A percentile compares a stretch with the other conserved stretches of the same genome.
Evolutionary conservation across 92 coral and sea anemone genomes (phyloP).

Genomic region (Muricea muricata): DNA sequence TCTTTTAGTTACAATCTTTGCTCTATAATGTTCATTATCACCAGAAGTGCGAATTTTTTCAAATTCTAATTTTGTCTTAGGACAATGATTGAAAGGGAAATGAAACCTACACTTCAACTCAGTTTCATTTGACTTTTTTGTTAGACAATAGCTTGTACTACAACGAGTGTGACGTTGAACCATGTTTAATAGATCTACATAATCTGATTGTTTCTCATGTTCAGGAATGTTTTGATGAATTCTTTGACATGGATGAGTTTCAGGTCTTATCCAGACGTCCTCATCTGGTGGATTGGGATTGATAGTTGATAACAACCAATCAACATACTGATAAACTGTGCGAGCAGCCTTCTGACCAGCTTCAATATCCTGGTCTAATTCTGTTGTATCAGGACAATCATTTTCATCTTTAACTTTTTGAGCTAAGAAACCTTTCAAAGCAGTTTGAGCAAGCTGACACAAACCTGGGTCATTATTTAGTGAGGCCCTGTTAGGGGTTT

Average conservation of each 20-base stretch:
- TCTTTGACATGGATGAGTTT: constrained; percentile 49
- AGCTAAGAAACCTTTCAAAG: constrained; percentile 46
- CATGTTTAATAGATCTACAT: background rate
- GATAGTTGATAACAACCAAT: background rate
- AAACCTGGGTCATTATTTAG: background rate
- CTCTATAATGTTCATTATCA: constrained; percentile 65
- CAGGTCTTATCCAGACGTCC: constrained; percentile 46
- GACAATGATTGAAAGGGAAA: background rate
- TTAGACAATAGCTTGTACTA: background rate
- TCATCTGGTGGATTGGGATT: constrained; percentile 16
- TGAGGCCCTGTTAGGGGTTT: too few relatives aligned
- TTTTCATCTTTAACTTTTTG: constrained; percentile 52
- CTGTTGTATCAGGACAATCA: constrained; percentile 22
- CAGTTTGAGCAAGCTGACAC: too few relatives aligned
- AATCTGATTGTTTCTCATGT: background rate
- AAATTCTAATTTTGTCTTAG: background rate
- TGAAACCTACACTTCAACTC: too few relatives aligned
- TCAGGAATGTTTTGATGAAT: constrained; percentile 56
- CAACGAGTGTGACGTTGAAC: background rate
- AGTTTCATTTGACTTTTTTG: background rate
- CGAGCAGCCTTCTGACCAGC: background rate
- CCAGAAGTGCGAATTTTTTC: background rate
- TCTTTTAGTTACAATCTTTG: constrained; percentile 59
- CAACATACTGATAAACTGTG: background rate
- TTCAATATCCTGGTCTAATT: constrained; percentile 43